Evolutionary conservation across 2,113 vertebrate species (phyloP).

Genomic region (Apodemus sylvaticus): DNA sequence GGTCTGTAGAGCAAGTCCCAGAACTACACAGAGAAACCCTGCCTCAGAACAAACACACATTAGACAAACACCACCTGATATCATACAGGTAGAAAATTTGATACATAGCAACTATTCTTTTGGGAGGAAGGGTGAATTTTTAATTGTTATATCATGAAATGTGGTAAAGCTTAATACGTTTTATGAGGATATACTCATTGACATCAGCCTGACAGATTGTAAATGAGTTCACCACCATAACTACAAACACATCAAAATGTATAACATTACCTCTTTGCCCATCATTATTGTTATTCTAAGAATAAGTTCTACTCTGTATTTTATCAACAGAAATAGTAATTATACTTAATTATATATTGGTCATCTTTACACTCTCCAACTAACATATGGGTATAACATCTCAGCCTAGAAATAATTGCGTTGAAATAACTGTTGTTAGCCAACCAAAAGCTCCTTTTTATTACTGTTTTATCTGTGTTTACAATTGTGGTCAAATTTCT

Average conservation of each 20-base stretch:
- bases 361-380: not conserved
- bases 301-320: not conserved
- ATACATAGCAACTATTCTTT: not conserved
- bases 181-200: not conserved
- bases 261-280: not conserved
- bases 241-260: not conserved
- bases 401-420: not conserved
- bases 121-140: not conserved
- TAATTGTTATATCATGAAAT: not conserved
- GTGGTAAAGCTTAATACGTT: not conserved
- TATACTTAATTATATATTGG: not conserved
- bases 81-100: not conserved
- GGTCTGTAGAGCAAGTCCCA: not conserved
- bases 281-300: not conserved
- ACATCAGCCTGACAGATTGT: not conserved
- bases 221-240: not conserved
- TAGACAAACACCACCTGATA: too few species aligned
- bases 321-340: not conserved
- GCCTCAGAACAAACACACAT: too few species aligned
- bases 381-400: not conserved
- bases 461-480: not conserved
- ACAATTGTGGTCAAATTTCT: not conserved
- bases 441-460: not conserved
- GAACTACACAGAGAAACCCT: not conserved
- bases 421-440: not conserved